These are phyloP conservation scores for Drosophila bunnanda DNA, from an alignment of 2,888 invertebrate species.

Conservation along the genomic window DNA sequence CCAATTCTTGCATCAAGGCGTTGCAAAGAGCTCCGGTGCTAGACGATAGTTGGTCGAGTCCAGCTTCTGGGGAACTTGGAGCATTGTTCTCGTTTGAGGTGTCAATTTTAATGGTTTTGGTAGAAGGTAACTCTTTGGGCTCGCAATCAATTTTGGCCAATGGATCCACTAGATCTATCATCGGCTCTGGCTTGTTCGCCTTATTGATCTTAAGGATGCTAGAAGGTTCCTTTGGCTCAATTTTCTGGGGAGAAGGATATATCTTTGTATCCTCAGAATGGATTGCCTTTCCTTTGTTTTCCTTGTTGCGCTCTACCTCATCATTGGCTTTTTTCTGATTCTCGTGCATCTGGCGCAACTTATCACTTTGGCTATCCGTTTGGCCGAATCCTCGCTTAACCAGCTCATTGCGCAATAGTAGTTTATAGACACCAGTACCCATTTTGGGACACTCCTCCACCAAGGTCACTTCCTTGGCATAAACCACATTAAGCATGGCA, in stretches of 20 bases:
- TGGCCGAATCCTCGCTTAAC: slow-evolving; percentile 12
- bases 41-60: not conserved
- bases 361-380: not conserved
- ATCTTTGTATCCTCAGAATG: not conserved
- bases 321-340: not conserved
- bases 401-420: slow-evolving; percentile 35
- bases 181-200: not conserved
- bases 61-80: not conserved
- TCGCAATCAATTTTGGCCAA: not conserved
- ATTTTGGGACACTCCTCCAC: slow-evolving; percentile 49
- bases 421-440: slow-evolving; percentile 30
- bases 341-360: slow-evolving; percentile 4
- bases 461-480: slow-evolving; percentile 46
- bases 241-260: not conserved
- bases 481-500: slow-evolving; percentile 36
- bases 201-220: not conserved
- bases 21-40: not conserved
- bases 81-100: not conserved
- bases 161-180: not conserved
- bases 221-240: not conserved
- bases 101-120: not conserved
- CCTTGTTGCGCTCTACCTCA: not conserved
- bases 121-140: not conserved
- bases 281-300: not conserved
- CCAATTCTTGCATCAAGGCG: not conserved